Conservation (phyloP, 2,797 vertebrate genomes). For the Simalia tracyae region DNA sequence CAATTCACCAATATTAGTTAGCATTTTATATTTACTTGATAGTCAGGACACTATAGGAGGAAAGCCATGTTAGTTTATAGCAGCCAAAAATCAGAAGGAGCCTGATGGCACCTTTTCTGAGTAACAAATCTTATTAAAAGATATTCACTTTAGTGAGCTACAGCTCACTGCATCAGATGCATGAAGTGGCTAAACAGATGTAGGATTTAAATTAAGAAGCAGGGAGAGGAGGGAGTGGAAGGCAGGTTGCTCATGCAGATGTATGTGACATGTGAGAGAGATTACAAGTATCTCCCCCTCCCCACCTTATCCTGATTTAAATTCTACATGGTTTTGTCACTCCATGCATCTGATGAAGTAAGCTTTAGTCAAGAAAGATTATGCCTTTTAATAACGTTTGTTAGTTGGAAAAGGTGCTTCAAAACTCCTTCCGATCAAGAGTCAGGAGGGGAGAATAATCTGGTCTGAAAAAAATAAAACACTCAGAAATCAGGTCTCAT, state of each 20-base stretch:
- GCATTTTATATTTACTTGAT: background rate
- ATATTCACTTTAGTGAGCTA: background rate
- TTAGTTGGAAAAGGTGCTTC: background rate
- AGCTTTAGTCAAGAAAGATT: background rate
- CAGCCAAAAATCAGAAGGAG: background rate
- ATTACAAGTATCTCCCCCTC: background rate
- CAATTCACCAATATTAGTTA: background rate
- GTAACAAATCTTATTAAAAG: background rate
- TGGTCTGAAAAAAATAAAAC: background rate
- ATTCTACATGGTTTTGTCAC: background rate
- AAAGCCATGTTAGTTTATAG: background rate
- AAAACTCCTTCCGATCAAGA: background rate
- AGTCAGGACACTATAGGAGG: background rate
- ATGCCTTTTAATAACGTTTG: background rate
- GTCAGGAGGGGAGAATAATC: background rate
- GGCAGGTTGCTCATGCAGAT: background rate
- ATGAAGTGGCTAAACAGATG: background rate
- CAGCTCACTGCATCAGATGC: background rate
- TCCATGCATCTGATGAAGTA: background rate
- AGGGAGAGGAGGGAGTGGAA: background rate
- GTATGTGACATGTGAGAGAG: background rate
- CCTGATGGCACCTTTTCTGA: background rate
- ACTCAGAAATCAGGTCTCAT: background rate
- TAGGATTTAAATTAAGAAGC: background rate
- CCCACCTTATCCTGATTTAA: background rate